phyloP scores from a whole-genome alignment of 2,888 invertebrate species.

The Lochmaea crataegi region DNA sequence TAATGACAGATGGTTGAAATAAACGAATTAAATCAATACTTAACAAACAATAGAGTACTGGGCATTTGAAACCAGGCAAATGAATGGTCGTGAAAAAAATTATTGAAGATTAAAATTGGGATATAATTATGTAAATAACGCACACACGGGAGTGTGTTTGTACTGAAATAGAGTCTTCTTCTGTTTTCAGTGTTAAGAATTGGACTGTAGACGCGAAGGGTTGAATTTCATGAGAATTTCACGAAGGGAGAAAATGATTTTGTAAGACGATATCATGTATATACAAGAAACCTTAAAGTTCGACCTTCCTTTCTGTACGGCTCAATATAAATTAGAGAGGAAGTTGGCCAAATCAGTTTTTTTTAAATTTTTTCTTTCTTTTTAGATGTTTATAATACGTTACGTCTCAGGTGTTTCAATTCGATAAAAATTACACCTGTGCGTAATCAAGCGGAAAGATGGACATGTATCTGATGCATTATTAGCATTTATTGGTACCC shows the following conservation, averaged over 20 bases:
- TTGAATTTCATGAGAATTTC: constrained; percentile 52
- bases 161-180: not conserved
- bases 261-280: constrained; percentile 41
- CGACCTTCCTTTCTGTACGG: constrained; percentile 32
- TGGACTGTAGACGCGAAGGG: constrained; percentile 31
- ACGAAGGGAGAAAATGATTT: constrained; percentile 44
- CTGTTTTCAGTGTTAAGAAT: not conserved
- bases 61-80: too few relatives aligned
- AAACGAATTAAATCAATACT: too few relatives aligned
- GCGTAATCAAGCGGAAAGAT: not conserved
- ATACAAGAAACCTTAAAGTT: constrained; percentile 46
- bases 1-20: too few relatives aligned
- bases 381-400: constrained; percentile 24
- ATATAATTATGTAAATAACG: too few relatives aligned
- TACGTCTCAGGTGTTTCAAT: constrained; percentile 17
- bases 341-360: constrained; percentile 37
- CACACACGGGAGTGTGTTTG: too few relatives aligned
- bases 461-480: constrained; percentile 11
- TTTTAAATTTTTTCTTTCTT: constrained; percentile 28
- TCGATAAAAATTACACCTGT: constrained; percentile 5
- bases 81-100: too few relatives aligned
- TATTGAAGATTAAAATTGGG: too few relatives aligned
- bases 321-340: constrained; percentile 32
- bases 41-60: too few relatives aligned
- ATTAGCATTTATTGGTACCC: not conserved